Conservation (phyloP, 1,140 invertebrate species). For the Zeugodacus cucurbitae region DNA sequence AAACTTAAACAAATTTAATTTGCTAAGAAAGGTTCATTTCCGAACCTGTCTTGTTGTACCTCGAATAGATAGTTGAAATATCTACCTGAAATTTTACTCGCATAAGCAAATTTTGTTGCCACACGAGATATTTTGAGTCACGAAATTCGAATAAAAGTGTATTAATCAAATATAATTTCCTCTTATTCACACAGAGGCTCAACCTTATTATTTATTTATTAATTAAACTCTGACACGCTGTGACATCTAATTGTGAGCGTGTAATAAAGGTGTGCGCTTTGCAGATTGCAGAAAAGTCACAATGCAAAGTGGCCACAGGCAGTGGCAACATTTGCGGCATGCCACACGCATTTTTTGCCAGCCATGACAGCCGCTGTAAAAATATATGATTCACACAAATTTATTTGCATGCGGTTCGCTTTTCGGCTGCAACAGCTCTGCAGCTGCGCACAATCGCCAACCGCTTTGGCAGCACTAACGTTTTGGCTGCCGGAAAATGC, state of each 20-base stretch:
- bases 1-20: no score
- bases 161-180: no score
- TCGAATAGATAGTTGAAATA: no score
- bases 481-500: slow-evolving; percentile 16
- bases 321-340: slow-evolving; percentile 16
- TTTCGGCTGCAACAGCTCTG: neutral
- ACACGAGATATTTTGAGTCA: no score
- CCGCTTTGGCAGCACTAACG: neutral
- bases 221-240: neutral
- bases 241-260: neutral
- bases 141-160: no score
- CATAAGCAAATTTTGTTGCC: no score
- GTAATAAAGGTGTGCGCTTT: neutral
- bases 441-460: neutral
- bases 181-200: no score
- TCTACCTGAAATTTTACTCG: no score
- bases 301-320: neutral
- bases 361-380: neutral
- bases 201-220: neutral
- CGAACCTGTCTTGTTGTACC: no score
- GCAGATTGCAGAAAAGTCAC: neutral
- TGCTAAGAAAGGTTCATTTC: no score
- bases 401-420: neutral
- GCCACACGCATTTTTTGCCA: slow-evolving; percentile 17
- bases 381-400: neutral